Evolutionary conservation across 2,113 vertebrate species (phyloP), one percentile per base, ranked within the genome.

Genomic region (Eublepharis macularius): DNA sequence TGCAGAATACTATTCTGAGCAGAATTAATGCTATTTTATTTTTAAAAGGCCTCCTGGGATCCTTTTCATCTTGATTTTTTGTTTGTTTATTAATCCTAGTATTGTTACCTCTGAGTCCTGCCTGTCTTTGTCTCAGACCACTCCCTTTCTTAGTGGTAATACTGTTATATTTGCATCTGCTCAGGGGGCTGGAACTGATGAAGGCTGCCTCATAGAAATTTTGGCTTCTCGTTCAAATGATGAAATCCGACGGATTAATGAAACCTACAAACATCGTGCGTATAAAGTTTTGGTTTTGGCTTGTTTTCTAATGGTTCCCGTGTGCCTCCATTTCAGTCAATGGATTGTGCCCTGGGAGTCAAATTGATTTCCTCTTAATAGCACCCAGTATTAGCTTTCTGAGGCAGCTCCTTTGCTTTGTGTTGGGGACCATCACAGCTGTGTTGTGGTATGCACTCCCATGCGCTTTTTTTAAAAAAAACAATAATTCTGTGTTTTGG

Each of bases 131-230:
- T 13, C 6, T 43, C 36, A 11, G 1, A 39, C 17, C 29, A 12
- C 4, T 13, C 19, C 39, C 36, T 3, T 4, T 47, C 60, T 8
- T 49, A 41, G 7, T 49, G 16, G 34, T 39, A 84, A 51, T 7
- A 1, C 34, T n/a, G 4, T 19, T 39, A 12, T 51, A 34, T 70
- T 47, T 69, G 29, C 5, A 2, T 60, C n/a, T 34, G 1, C 77
- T 12, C 32, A 99, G 99, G 99, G 98, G 2, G 98, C 98, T 24
- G 99, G 99, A 68, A 99, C 99, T 0, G 98, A 99, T 14, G 98
- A 99, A 88, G 98, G 98, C 4, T 97, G 97, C 93, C 97, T 99
- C 89, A 97, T 98, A 21, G 98, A 99, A 87, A 98, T 99, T 88
- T 95, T 99, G 84, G 98, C 98, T n/a, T 98, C 99, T 69, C 97